A percentile compares a stretch with the other conserved stretches of the same genome.
Evolutionary conservation across 2,888 invertebrate species (phyloP).

Genomic region (Seladonia tumulorum): DNA sequence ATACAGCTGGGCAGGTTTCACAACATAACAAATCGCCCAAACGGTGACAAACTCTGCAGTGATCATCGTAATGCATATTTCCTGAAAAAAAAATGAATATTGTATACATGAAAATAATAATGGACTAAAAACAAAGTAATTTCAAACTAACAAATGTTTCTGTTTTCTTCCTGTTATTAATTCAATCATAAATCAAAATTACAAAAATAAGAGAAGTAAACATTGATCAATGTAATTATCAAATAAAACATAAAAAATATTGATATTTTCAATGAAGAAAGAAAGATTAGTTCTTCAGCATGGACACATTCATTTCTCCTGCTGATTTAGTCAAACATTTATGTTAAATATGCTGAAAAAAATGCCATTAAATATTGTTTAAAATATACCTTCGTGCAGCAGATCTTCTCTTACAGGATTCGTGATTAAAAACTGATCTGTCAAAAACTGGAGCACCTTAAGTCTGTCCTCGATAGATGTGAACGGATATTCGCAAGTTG

Average conservation of each 20-base stretch:
- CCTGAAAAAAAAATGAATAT: slow-evolving; percentile 83
- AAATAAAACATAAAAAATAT: not conserved
- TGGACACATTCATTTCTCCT: slow-evolving; percentile 53
- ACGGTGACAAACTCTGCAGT: slow-evolving; percentile 95
- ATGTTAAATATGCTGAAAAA: not conserved
- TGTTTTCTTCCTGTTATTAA: too few relatives aligned
- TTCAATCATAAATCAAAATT: too few relatives aligned
- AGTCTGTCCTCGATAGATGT: slow-evolving; percentile 91
- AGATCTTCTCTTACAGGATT: slow-evolving; percentile 97
- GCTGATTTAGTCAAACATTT: slow-evolving; percentile 38
- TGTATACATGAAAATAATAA: too few relatives aligned
- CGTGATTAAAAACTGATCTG: slow-evolving; percentile 97
- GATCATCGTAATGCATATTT: slow-evolving; percentile 96
- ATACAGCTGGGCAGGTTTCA: slow-evolving; percentile 99
- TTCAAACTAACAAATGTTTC: too few relatives aligned
- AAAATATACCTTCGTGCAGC: slow-evolving; percentile 92
- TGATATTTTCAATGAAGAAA: not conserved
- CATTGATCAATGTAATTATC: not conserved
- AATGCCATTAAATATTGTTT: slow-evolving; percentile 45
- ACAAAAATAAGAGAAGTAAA: too few relatives aligned
- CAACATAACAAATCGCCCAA: slow-evolving; percentile 98
- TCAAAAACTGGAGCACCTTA: slow-evolving; percentile 94
- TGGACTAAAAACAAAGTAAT: too few relatives aligned
- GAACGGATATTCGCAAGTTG: slow-evolving; percentile 95
- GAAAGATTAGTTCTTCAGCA: slow-evolving; percentile 51